Evolutionary conservation across 2,797 vertebrate species (phyloP).

Genomic region (Mionectes olivaceus): DNA sequence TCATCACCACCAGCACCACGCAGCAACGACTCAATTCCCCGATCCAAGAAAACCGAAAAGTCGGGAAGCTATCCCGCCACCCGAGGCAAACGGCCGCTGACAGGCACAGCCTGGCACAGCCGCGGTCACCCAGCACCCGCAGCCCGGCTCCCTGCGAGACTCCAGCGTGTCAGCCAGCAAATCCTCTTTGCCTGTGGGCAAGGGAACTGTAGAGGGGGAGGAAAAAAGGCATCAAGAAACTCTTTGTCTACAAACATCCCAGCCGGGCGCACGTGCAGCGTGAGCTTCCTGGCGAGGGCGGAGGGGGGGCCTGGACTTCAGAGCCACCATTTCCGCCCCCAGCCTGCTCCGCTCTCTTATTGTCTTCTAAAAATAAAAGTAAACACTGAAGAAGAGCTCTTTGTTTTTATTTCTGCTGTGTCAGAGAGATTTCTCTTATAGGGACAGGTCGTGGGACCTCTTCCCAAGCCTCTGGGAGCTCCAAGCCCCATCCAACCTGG

Average conservation of each 20-base stretch:
- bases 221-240: conserved; percentile 51
- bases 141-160: not conserved
- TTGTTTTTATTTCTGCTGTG: not conserved
- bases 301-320: conserved; percentile 2
- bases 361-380: conserved; percentile 55
- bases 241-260: conserved; percentile 43
- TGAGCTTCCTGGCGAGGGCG: not conserved
- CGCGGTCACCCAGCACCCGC: rapidly evolving
- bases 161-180: not conserved
- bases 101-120: not conserved
- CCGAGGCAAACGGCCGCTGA: not conserved
- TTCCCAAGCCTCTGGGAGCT: not conserved
- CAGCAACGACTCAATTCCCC: not conserved
- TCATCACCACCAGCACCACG: not conserved
- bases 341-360: not conserved
- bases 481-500: rapidly evolving
- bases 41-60: not conserved
- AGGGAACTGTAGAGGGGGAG: not conserved
- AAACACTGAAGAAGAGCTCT: conserved; percentile 28
- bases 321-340: conserved; percentile 22
- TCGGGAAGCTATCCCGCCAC: rapidly evolving
- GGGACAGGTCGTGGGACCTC: not conserved
- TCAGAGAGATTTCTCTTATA: not conserved
- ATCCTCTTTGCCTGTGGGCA: conserved; percentile 38
- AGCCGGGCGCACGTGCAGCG: not conserved